These are phyloP conservation scores for Orchesellides sinensis DNA, from an alignment of 2,888 invertebrate genomes.

Conservation along the genomic window DNA sequence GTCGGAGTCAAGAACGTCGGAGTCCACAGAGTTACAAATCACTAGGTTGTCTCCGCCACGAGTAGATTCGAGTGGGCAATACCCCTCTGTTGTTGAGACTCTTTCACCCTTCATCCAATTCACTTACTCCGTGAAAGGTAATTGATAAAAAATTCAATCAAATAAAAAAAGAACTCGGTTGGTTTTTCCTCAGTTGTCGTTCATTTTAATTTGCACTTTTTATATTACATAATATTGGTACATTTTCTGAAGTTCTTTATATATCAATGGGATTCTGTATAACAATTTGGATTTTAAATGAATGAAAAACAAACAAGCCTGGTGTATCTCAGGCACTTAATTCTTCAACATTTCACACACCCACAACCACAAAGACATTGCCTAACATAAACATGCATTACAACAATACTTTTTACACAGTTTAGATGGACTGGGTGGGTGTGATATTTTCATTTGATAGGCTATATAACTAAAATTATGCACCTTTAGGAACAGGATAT, in stretches of 20 bases:
- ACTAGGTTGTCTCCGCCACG: conserved; percentile 74
- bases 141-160: conserved; percentile 62
- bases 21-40: conserved; percentile 74
- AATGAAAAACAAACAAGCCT: too few species aligned
- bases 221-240: background rate
- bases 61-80: conserved; percentile 72
- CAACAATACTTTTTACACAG: too few species aligned
- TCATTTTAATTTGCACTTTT: conserved; percentile 29
- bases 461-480: background rate
- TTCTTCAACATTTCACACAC: too few species aligned
- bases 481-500: conserved; percentile 45
- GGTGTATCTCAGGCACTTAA: too few species aligned
- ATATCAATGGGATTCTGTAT: too few species aligned
- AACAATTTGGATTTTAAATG: too few species aligned
- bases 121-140: conserved; percentile 75
- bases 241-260: background rate
- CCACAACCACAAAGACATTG: too few species aligned
- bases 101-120: conserved; percentile 75
- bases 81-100: conserved; percentile 73
- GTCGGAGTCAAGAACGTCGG: conserved; percentile 74
- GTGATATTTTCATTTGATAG: too few species aligned
- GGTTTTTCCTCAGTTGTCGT: conserved; percentile 27
- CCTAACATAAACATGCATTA: too few species aligned
- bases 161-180: conserved; percentile 23
- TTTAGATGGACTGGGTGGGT: too few species aligned